Conservation (phyloP, 1,140 invertebrate species). For the Bursaphelenchus mucronatus region DNA sequence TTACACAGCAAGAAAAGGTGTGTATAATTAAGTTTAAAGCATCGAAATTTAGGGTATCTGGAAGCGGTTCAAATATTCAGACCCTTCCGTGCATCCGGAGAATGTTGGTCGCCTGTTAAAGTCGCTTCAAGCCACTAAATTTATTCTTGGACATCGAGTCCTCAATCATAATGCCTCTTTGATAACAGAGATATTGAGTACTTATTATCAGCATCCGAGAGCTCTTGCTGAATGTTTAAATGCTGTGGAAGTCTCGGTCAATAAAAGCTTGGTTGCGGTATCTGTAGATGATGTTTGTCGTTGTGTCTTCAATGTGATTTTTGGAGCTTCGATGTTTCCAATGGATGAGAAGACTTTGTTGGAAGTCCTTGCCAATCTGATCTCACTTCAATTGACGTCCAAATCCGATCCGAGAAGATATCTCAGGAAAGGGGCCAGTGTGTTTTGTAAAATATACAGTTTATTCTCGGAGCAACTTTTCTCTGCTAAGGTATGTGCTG, state of each 20-base stretch:
- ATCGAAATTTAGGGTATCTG: conserved; percentile 67
- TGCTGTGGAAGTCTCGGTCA: conserved; percentile 30
- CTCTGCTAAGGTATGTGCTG: conserved; percentile 69
- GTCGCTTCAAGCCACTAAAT: conserved; percentile 73
- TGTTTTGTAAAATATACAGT: conserved; percentile 82
- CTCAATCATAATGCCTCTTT: conserved; percentile 67
- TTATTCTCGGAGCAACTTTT: conserved; percentile 83
- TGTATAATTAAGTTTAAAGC: not conserved
- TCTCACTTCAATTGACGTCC: conserved; percentile 75
- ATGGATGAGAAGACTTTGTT: conserved; percentile 77
- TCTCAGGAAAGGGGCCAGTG: conserved; percentile 76
- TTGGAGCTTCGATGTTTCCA: conserved; percentile 74
- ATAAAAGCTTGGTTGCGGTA: conserved; percentile 23
- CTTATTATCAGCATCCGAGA: conserved; percentile 37
- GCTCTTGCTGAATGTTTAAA: conserved; percentile 54
- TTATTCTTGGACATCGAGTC: conserved; percentile 81
- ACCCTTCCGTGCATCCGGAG: conserved; percentile 71
- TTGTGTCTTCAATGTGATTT: conserved; percentile 75
- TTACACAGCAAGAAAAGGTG: conserved; percentile 40
- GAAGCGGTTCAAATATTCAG: conserved; percentile 73
- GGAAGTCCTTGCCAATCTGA: conserved; percentile 74
- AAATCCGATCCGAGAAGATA: conserved; percentile 78
- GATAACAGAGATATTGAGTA: conserved; percentile 39
- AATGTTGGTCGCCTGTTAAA: conserved; percentile 74
- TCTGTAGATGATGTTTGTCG: conserved; percentile 68